Evolutionary conservation across 2,113 vertebrate species (phyloP).

Genomic region (Hylia prasina): DNA sequence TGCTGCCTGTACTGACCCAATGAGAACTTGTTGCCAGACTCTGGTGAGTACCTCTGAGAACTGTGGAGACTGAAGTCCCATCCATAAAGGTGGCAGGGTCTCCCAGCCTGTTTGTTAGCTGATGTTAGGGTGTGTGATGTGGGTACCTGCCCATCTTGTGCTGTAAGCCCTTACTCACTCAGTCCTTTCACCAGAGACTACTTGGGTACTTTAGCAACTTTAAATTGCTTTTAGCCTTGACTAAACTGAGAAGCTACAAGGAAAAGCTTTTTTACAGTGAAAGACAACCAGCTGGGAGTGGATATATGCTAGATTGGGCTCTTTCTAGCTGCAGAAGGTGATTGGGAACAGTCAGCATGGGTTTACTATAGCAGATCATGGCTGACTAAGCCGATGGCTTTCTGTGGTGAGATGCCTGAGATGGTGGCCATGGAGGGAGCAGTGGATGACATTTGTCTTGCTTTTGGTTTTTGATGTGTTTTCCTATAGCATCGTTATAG

Average conservation of each 20-base stretch:
- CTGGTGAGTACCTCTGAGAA: neutral
- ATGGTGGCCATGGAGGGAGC: neutral
- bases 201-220: neutral
- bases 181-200: neutral
- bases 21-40: neutral
- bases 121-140: fast-evolving
- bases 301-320: neutral
- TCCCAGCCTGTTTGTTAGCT: neutral
- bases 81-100: neutral
- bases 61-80: neutral
- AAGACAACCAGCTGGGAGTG: neutral
- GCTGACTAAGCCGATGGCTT: neutral
- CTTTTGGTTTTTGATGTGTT: neutral
- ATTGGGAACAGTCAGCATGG: neutral
- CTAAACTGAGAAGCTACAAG: neutral
- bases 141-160: neutral
- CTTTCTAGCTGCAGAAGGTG: neutral
- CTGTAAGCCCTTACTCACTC: neutral
- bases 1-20: neutral
- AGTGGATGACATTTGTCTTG: neutral
- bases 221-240: neutral
- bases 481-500: neutral
- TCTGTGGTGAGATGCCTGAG: neutral
- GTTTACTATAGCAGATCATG: neutral
- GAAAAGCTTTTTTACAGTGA: neutral